Evolutionary conservation across 53 echinoderm and acorn worm genomes (phyloP).

Genomic region (Luidia sarsii): DNA sequence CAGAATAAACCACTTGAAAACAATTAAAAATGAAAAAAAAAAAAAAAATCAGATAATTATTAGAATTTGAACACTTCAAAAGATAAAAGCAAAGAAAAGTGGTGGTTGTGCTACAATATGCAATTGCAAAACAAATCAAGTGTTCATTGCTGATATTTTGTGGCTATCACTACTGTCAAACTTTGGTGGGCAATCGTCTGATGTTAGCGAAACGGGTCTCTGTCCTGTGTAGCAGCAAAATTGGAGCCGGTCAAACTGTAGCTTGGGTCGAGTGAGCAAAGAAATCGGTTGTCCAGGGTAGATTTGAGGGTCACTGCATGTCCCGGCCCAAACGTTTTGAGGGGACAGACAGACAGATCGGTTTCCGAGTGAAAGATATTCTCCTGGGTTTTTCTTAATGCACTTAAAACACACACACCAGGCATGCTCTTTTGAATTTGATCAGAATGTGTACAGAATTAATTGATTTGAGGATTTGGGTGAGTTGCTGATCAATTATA

Average conservation of each 20-base stretch:
- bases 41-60: background rate
- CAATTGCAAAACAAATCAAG: no score
- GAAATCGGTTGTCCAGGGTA: no score
- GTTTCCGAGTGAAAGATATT: background rate
- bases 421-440: no score
- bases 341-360: background rate
- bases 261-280: no score
- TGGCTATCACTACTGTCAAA: slow-evolving; percentile 29
- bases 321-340: no score
- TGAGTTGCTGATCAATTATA: no score
- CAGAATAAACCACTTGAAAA: background rate
- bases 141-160: no score
- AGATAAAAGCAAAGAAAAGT: no score
- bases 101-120: no score
- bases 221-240: slow-evolving; percentile 14
- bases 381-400: background rate
- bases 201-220: background rate
- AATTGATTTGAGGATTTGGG: background rate
- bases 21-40: background rate
- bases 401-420: background rate
- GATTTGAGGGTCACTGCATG: no score
- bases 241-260: no score
- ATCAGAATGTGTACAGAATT: background rate
- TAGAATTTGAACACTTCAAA: background rate
- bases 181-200: slow-evolving; percentile 40